These are phyloP conservation scores for Coecobrya sp. DNA, from an alignment of 2,888 invertebrate species.

Conservation along the genomic window DNA sequence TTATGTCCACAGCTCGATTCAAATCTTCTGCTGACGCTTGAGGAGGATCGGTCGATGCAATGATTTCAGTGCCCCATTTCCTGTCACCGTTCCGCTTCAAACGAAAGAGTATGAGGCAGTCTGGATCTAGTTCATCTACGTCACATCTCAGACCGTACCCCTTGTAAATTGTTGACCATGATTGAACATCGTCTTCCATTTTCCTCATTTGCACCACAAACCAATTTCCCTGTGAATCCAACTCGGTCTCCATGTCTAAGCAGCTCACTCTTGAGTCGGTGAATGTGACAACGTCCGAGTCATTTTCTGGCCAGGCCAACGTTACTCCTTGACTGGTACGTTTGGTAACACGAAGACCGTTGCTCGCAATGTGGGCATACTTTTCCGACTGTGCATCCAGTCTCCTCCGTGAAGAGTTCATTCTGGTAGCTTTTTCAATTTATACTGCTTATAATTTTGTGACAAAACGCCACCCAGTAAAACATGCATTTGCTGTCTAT, in stretches of 20 bases:
- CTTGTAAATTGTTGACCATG: slow-evolving; percentile 82
- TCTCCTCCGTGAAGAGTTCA: slow-evolving; percentile 22
- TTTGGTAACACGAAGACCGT: slow-evolving; percentile 79
- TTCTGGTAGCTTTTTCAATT: neutral
- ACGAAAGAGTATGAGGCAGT: slow-evolving; percentile 82
- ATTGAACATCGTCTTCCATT: slow-evolving; percentile 30
- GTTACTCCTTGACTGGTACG: slow-evolving; percentile 78
- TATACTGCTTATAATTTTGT: neutral
- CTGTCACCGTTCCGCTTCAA: slow-evolving; percentile 80
- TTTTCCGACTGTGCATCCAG: slow-evolving; percentile 1
- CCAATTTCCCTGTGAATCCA: slow-evolving; percentile 74
- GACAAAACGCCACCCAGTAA: neutral
- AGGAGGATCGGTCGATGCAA: slow-evolving; percentile 83
- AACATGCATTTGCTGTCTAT: too few species aligned
- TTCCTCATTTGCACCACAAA: slow-evolving; percentile 82
- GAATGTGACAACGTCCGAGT: slow-evolving; percentile 68
- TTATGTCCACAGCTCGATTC: slow-evolving; percentile 82
- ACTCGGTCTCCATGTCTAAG: slow-evolving; percentile 61
- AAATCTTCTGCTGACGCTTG: slow-evolving; percentile 83
- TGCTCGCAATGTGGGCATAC: slow-evolving; percentile 77
- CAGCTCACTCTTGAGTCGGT: slow-evolving; percentile 67
- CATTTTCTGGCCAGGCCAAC: slow-evolving; percentile 78
- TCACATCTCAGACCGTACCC: slow-evolving; percentile 80
- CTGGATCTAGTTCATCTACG: slow-evolving; percentile 79
- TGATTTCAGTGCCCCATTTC: slow-evolving; percentile 81